Evolutionary conservation across 2,113 vertebrate genomes (phyloP).

Genomic region (Formicarius rufipectus): DNA sequence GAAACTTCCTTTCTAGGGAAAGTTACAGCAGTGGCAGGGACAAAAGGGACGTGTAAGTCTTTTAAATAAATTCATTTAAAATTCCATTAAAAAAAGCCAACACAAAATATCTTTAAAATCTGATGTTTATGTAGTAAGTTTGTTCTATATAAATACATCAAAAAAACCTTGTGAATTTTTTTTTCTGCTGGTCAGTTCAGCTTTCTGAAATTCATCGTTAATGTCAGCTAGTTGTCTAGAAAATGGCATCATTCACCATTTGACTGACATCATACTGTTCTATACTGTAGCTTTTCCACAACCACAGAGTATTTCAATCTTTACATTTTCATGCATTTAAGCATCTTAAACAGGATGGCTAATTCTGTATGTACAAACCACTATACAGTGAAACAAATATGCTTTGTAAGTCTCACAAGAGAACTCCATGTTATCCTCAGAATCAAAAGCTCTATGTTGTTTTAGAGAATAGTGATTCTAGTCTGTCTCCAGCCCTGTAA

Average conservation of each 20-base stretch:
- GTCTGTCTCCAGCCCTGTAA: neutral
- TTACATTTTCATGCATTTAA: constrained; percentile 56
- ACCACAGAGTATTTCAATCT: constrained; percentile 21
- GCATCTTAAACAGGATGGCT: constrained; percentile 31
- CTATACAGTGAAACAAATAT: constrained; percentile 4
- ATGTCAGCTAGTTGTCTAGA: neutral
- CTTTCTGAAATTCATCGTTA: constrained; percentile 40
- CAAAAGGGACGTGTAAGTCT: neutral
- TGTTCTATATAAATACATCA: neutral
- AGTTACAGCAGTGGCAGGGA: neutral
- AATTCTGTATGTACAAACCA: constrained; percentile 22
- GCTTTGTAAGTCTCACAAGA: constrained; percentile 26
- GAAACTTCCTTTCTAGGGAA: neutral
- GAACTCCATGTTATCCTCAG: constrained; percentile 2
- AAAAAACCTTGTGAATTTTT: neutral
- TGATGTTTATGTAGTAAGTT: neutral
- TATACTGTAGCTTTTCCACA: constrained; percentile 37
- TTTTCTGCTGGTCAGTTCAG: neutral
- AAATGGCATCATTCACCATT: neutral
- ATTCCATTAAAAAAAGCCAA: neutral
- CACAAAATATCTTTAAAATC: neutral
- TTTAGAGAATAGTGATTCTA: neutral
- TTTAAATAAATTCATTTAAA: neutral
- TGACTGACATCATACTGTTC: neutral
- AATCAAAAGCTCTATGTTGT: neutral